A percentile compares a stretch with the other conserved stretches of the same genome.
Evolutionary conservation across 2,113 vertebrate species (phyloP).

Genomic region (Brienomyrus brachyistius): DNA sequence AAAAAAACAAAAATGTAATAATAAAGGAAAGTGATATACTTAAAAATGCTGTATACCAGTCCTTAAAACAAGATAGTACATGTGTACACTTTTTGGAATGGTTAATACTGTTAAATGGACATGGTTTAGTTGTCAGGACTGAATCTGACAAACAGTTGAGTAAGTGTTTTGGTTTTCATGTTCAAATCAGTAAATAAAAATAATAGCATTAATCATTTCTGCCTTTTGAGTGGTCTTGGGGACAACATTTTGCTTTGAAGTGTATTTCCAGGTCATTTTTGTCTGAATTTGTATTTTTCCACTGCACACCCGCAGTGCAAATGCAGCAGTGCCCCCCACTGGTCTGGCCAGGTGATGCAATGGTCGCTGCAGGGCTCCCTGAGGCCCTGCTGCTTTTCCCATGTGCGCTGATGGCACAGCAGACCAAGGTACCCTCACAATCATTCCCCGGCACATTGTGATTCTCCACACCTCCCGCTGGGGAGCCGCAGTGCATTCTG

Average conservation of each 20-base stretch:
- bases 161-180: background rate
- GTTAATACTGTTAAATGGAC: background rate
- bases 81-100: background rate
- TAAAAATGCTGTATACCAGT: background rate
- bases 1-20: background rate
- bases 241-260: background rate
- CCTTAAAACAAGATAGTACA: background rate
- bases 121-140: background rate
- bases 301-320: background rate
- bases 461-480: background rate
- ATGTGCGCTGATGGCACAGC: background rate
- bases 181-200: background rate
- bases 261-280: background rate
- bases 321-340: background rate
- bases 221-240: background rate
- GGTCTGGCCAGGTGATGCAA: background rate
- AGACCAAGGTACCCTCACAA: background rate
- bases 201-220: background rate
- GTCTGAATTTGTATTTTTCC: background rate
- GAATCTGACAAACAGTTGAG: background rate
- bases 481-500: slow-evolving; percentile 1
- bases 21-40: background rate
- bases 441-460: background rate
- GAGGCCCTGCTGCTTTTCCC: background rate
- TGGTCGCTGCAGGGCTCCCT: background rate